Evolutionary conservation across 2,113 vertebrate genomes (phyloP).

Genomic region (Xiphorhynchus elegans): DNA sequence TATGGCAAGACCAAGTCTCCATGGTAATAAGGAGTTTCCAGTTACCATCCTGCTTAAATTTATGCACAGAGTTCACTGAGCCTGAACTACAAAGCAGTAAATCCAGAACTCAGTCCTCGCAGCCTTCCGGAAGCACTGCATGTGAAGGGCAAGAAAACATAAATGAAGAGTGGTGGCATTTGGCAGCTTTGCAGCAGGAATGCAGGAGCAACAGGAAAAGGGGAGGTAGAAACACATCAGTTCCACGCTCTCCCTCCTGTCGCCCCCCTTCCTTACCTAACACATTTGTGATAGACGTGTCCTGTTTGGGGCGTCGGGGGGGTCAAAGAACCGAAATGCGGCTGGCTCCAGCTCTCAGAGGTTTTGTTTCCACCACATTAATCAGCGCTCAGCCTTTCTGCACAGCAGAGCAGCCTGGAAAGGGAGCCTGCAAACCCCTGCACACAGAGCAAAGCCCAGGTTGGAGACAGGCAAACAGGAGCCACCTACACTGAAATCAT

Average conservation of each 20-base stretch:
- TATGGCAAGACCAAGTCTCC: not conserved
- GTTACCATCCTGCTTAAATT: conserved; percentile 1
- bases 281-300: not conserved
- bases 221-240: not conserved
- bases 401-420: not conserved
- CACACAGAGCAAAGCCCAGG: not conserved
- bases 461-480: not conserved
- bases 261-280: not conserved
- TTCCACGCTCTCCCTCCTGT: not conserved
- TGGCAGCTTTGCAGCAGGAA: not conserved
- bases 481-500: not conserved
- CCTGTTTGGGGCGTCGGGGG: not conserved
- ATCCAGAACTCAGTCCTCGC: not conserved
- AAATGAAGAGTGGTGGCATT: not conserved
- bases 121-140: not conserved
- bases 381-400: not conserved
- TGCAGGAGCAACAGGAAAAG: not conserved
- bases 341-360: not conserved
- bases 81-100: not conserved
- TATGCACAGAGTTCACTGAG: not conserved
- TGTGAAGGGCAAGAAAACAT: not conserved
- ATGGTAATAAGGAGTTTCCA: not conserved
- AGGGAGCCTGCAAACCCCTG: not conserved
- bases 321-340: not conserved
- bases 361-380: not conserved